Conservation (phyloP, 53 echinoderm and acorn worm genomes). For the Crossaster papposus region DNA sequence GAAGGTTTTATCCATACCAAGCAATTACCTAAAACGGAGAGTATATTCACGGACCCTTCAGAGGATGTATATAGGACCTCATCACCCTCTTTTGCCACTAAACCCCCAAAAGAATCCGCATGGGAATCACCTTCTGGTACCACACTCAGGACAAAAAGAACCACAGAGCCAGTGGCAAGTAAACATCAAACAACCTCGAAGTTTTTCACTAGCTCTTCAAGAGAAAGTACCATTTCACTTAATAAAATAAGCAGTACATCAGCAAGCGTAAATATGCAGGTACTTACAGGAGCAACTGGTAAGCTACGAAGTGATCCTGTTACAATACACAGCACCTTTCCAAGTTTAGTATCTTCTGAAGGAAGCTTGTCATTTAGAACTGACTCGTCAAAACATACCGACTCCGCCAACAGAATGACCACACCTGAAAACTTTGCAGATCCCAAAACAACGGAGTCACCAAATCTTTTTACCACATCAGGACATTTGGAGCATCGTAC, state of each 20-base stretch:
- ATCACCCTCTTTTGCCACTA: background rate
- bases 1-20: background rate
- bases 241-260: background rate
- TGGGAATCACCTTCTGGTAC: background rate
- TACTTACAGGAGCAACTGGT: background rate
- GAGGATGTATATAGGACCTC: background rate
- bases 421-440: background rate
- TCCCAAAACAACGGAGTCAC: background rate
- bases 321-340: background rate
- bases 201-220: background rate
- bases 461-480: conserved; percentile 1
- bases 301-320: background rate
- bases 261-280: background rate
- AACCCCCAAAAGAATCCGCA: background rate
- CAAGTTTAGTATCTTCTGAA: background rate
- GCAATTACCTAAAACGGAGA: background rate
- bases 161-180: background rate
- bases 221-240: background rate
- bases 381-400: background rate
- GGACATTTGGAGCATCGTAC: background rate
- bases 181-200: background rate
- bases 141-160: background rate
- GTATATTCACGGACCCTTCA: background rate
- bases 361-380: background rate
- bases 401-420: background rate